Base-by-base conservation (phyloP, 2,888 invertebrate genomes). In the Teinopalpus imperialis region DNA sequence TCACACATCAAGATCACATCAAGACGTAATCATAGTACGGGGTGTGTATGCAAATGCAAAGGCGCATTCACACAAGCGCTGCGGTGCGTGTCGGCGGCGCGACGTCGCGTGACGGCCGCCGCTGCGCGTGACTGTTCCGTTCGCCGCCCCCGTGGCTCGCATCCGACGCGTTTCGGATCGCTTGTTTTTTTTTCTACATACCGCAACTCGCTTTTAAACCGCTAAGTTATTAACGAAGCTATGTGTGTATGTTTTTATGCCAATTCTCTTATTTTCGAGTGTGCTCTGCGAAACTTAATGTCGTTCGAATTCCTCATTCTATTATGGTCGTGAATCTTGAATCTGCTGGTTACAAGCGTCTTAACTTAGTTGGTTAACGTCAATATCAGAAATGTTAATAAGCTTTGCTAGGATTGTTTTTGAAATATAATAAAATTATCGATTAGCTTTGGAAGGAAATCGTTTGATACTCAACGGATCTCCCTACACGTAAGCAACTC, bases 201-300 rank as follows among this genome's bases (percentile, higher is more conserved):
- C 66, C 67, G 64, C 69, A 75, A 76, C 76, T 80, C 79, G 78
- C 78, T 80, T 81, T 79, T 77, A 74, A 74, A 76, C 71, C 74
- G 72, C 73, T 75, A 72, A 66, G 63, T 66, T 57, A 48, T 50
- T n/a, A 54, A 57, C 64, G 59, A 21, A 20, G 29, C 13, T 31
- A n/a, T n/a, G n/a, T 3, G 2, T 32, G 9, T 9, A 26, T 26
- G n/a, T 26, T 26, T 8, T 20, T 7, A 20, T 20, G n/a, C n/a
- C n/a, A n/a, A 20, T 20, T 20, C 20, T 7, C 7, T 8, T 24
- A 9, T 2, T 24, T 8, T n/a, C 2, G 8, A 8, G n/a, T n/a
- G n/a, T n/a, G n/a, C n/a, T n/a, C n/a, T n/a, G n/a, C n/a, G n/a
- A n/a, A n/a, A n/a, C n/a, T n/a, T n/a, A n/a, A n/a, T n/a, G n/a